Evolutionary conservation across 2,797 vertebrate genomes (phyloP).

Genomic region (Notoglanidium macrostoma): DNA sequence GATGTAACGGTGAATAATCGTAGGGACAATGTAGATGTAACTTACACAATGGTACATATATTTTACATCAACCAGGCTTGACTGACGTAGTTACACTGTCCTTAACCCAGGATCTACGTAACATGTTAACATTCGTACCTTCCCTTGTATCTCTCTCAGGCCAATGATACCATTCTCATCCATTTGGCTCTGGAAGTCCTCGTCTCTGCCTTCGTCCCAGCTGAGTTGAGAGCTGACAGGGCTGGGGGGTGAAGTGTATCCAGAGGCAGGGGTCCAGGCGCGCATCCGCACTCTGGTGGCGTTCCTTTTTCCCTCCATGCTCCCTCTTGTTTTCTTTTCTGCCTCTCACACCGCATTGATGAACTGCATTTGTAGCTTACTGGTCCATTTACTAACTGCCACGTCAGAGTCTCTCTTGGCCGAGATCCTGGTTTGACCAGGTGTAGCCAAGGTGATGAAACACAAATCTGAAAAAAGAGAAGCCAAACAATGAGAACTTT

Average conservation of each 20-base stretch:
- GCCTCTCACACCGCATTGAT: conserved; percentile 4
- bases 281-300: conserved; percentile 57
- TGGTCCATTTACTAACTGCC: neutral
- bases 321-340: conserved; percentile 8
- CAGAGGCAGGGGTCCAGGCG: conserved; percentile 67
- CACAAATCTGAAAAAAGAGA: conserved; percentile 3
- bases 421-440: neutral
- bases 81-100: neutral
- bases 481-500: neutral
- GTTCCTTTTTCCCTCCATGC: conserved; percentile 63
- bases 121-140: neutral
- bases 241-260: conserved; percentile 56
- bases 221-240: conserved; percentile 52
- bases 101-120: neutral
- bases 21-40: neutral
- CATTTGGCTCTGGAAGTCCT: conserved; percentile 70
- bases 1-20: neutral
- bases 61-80: neutral
- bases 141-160: conserved; percentile 53
- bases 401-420: neutral
- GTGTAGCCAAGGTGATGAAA: neutral
- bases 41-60: neutral
- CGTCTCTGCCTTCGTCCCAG: conserved; percentile 44
- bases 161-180: conserved; percentile 79
- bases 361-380: neutral